Evolutionary conservation across 2,113 vertebrate species (phyloP).

Genomic region (Ctenomys sociabilis): DNA sequence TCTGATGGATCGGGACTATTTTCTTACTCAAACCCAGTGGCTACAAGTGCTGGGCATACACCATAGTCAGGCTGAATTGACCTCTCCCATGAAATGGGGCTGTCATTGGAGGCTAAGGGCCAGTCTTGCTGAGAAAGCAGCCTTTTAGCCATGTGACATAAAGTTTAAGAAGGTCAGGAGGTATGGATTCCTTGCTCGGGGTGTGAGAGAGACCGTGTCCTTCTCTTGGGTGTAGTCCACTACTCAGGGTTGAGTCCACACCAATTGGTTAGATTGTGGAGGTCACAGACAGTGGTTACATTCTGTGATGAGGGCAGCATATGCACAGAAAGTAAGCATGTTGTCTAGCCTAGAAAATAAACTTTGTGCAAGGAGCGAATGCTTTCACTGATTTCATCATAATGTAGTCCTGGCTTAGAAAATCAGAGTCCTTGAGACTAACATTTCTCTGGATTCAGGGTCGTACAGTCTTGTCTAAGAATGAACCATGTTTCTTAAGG

Average conservation of each 20-base stretch:
- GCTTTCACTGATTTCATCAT: not conserved
- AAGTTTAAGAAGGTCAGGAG: not conserved
- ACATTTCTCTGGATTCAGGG: not conserved
- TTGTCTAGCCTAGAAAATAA: not conserved
- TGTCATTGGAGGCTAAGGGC: not conserved
- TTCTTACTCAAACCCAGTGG: conserved; percentile 43
- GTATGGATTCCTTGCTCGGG: not conserved
- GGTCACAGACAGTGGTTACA: not conserved
- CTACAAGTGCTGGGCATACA: not conserved
- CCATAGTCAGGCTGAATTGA: conserved; percentile 26
- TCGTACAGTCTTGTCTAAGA: not conserved
- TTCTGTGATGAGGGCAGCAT: not conserved
- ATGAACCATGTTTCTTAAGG: not conserved
- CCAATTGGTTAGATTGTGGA: not conserved
- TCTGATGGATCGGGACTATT: conserved; percentile 40
- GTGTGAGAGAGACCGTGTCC: not conserved
- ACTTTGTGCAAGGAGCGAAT: not conserved
- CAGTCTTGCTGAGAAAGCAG: not conserved
- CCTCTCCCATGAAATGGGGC: not conserved
- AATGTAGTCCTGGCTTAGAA: not conserved
- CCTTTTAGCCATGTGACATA: not conserved
- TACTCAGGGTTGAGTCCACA: not conserved
- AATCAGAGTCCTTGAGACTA: not conserved
- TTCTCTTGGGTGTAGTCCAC: not conserved
- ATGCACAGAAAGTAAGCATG: not conserved